phyloP scores from a whole-genome alignment of 2,797 vertebrate genomes.

The Eidolon dupreanum region DNA sequence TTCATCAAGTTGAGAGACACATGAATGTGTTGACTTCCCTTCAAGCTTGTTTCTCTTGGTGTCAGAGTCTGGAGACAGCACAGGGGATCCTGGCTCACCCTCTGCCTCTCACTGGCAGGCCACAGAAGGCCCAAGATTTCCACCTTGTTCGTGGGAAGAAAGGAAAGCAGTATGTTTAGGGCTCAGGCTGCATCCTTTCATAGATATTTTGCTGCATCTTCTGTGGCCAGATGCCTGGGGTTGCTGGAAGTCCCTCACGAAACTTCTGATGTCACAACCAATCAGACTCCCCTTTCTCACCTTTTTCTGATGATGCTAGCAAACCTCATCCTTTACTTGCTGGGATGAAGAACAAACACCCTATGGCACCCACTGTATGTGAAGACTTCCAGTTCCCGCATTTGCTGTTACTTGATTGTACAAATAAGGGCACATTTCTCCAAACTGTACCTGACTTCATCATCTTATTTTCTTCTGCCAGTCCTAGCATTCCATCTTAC shows the following conservation, averaged over 20 bases:
- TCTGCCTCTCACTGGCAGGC: neutral
- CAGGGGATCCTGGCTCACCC: neutral
- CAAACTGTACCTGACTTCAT: neutral
- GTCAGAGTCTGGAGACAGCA: neutral
- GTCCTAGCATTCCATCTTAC: neutral
- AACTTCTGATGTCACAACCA: neutral
- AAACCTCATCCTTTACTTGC: neutral
- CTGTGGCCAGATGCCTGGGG: neutral
- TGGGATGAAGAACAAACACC: neutral
- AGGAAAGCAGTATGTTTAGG: neutral
- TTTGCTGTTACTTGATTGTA: neutral
- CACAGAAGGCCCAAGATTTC: neutral
- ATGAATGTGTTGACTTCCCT: neutral
- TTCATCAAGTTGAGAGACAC: slow-evolving; percentile 60
- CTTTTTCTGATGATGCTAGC: neutral
- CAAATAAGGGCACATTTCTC: neutral
- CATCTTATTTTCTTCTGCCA: neutral
- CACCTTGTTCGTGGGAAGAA: neutral
- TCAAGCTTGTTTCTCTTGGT: neutral
- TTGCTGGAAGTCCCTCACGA: neutral
- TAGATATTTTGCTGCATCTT: neutral
- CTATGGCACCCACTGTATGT: fast-evolving
- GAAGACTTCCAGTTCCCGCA: neutral
- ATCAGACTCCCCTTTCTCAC: neutral
- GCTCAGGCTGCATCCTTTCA: neutral